Conservation (phyloP, 2,888 invertebrate genomes). For the Heteromyza rotundicornis region DNA sequence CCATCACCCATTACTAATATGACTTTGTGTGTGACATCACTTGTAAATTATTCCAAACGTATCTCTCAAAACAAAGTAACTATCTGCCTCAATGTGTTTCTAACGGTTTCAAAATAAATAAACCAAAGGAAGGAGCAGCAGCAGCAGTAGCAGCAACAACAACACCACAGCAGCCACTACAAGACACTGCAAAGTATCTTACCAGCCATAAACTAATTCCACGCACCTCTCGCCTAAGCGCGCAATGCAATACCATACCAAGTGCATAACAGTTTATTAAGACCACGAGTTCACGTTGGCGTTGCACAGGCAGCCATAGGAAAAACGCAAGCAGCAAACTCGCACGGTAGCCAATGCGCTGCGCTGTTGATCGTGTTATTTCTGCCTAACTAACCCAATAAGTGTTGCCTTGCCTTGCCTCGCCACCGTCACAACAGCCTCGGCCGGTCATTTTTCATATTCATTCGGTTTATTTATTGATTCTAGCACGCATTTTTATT, state of each 20-base stretch:
- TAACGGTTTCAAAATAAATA: constrained; percentile 18
- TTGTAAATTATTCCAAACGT: not conserved
- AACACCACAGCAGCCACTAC: not conserved
- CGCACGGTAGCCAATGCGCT: not conserved
- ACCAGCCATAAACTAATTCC: not conserved
- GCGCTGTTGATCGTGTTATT: constrained; percentile 16
- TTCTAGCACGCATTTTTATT: constrained; percentile 26
- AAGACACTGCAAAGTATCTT: not conserved
- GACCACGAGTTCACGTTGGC: not conserved
- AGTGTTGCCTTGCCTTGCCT: not conserved
- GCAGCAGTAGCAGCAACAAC: constrained; percentile 6
- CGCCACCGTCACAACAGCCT: not conserved
- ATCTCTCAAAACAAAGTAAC: not conserved
- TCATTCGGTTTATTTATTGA: not conserved
- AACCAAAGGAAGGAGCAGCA: not conserved
- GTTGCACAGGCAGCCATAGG: too few species aligned
- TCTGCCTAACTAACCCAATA: constrained; percentile 9
- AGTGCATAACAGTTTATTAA: constrained; percentile 17
- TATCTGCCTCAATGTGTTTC: constrained; percentile 25
- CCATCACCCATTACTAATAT: not conserved
- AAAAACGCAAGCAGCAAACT: not conserved
- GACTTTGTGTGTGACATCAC: not conserved
- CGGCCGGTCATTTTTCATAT: constrained; percentile 11
- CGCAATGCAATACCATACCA: not conserved
- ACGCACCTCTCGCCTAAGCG: not conserved